Evolutionary conservation across 2,888 invertebrate species (phyloP), one percentile per base, ranked within the genome.

Genomic region (Mellilla xanthometata): DNA sequence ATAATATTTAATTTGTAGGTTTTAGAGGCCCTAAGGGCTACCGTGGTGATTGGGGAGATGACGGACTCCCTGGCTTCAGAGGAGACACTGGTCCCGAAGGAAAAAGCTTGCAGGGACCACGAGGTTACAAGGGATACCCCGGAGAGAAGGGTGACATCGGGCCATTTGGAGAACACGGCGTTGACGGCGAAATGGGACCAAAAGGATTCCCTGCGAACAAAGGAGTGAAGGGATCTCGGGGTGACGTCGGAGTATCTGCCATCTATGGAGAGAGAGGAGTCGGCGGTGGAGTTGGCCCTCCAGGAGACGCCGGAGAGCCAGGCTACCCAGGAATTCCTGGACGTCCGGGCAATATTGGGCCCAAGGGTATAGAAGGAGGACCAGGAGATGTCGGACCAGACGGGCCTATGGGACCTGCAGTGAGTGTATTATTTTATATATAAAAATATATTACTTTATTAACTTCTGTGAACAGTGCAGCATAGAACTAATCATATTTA

Each of bases 111-210:
- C 75, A 40, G 35, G 88, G 88, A 0, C 55, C 61, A 10, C 58
- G 59, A 15, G 96, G 96, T 9, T 69, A 83, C 6, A 94, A 94
- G 74, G 96, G 96, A 2, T 90, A 91, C 53, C 79, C 89, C 1
- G 96, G 96, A 22, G 76, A 91, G 32, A 90, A 86, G 12, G 96
- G 96, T 27, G 90, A 91, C 46, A 70, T 77, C 26, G 94, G 96
- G 9, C 91, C 90, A 0, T 83, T 75, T 24, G 96, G 96, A 33
- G 70, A 76, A 2, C 76, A 90, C 3, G 95, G 95, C 22, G 62
- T 66, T 6, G 65, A 39, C 36, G 88, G 88, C 12, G 22, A 31
- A 40, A 53, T 2, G 12, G 96, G 96, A 6, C 68, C 83, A 0
- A 91, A 91, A 62, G 96, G 96, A 3, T 85, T 90, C 44, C 83